A percentile compares a stretch with the other conserved stretches of the same genome.
Conservation (phyloP, 2,113 vertebrate genomes). For the Zosterops hypoxanthus region DNA sequence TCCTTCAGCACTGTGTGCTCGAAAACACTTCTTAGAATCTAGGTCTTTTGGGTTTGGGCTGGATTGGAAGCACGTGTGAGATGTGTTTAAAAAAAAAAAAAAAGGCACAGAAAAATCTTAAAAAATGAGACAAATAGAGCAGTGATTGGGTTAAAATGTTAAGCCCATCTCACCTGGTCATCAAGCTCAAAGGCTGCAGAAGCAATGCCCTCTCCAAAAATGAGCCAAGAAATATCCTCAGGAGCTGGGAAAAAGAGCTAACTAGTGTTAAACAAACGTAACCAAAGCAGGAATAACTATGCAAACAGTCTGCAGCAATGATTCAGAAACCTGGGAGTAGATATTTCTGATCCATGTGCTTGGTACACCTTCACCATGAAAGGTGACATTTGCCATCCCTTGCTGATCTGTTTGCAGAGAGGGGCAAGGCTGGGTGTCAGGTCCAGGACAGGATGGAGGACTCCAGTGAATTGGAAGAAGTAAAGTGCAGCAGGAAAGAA, state of each 20-base stretch:
- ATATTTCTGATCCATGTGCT: not conserved
- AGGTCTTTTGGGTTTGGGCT: not conserved
- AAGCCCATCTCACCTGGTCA: not conserved
- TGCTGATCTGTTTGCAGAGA: not conserved
- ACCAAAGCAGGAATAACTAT: not conserved
- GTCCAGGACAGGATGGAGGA: not conserved
- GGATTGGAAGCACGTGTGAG: not conserved
- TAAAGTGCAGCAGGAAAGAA: not conserved
- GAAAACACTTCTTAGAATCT: constrained; percentile 12
- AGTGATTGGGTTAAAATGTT: not conserved
- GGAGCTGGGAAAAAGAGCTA: not conserved
- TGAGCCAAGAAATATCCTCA: not conserved
- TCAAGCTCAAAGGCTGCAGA: not conserved
- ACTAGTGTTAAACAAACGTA: not conserved
- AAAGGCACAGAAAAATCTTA: not conserved
- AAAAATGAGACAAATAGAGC: not conserved
- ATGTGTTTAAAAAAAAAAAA: not conserved
- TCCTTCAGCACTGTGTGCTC: not conserved
- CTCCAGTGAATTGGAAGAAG: not conserved
- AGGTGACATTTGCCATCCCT: not conserved
- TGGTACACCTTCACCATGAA: not conserved
- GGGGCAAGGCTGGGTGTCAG: not conserved
- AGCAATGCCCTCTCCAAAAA: not conserved
- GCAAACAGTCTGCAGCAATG: not conserved
- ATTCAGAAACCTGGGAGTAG: not conserved